phyloP scores from a whole-genome alignment of 2,113 vertebrate species.

The Telmatochromis brichardi region DNA sequence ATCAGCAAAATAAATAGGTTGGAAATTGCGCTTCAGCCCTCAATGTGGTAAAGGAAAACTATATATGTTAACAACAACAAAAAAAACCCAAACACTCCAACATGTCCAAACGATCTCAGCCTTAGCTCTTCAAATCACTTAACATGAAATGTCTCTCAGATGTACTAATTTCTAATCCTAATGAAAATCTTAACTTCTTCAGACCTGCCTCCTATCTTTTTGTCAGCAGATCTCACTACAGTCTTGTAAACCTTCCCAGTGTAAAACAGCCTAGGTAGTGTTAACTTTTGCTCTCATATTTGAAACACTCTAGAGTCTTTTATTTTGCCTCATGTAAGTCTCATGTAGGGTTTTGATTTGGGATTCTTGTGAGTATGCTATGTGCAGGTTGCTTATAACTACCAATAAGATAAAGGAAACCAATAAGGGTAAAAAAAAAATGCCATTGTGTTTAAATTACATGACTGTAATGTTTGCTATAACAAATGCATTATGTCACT shows the following conservation, averaged over 20 bases:
- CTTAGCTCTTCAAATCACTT: background rate
- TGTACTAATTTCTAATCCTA: rapidly evolving
- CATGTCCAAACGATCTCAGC: background rate
- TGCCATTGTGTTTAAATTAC: background rate
- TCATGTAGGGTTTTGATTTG: background rate
- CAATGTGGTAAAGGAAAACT: background rate
- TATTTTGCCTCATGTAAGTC: background rate
- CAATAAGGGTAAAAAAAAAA: background rate
- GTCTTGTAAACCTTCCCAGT: background rate
- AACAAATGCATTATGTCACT: background rate
- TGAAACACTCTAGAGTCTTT: background rate
- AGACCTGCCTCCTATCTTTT: background rate
- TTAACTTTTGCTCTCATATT: background rate
- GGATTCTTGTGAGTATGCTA: rapidly evolving
- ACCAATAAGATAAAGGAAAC: background rate
- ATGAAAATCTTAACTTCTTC: background rate
- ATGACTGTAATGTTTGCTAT: background rate
- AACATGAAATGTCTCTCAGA: background rate
- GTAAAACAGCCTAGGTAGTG: background rate
- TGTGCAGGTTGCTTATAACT: background rate
- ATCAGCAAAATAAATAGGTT: background rate
- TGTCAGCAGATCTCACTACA: background rate
- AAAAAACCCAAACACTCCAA: rapidly evolving
- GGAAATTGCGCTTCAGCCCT: background rate
- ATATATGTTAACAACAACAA: background rate